Percentiles rank a stretch among this genome's conserved stretches.
Evolutionary conservation across 2,113 vertebrate genomes (phyloP).

Genomic region (Machaerirhynchus nigripectus): DNA sequence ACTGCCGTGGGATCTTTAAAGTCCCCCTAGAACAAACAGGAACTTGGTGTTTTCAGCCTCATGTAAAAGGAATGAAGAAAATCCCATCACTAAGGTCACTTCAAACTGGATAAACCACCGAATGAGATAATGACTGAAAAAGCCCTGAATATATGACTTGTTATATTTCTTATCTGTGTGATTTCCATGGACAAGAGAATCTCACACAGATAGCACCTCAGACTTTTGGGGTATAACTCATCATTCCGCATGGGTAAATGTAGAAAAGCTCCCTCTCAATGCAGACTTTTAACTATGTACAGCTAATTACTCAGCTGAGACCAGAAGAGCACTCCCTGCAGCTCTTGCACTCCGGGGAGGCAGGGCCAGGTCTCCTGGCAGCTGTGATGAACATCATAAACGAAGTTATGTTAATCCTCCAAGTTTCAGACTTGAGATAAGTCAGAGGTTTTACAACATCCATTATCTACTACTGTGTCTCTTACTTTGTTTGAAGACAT

Average conservation of each 20-base stretch:
- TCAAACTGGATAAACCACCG: slow-evolving; percentile 9
- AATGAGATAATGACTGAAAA: background rate
- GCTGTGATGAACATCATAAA: slow-evolving; percentile 7
- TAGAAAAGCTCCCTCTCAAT: background rate
- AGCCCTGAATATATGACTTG: background rate
- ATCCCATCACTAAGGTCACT: background rate
- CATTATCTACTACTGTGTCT: background rate
- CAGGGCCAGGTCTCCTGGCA: background rate
- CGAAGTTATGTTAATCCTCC: background rate
- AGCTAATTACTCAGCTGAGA: background rate
- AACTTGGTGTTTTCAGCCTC: slow-evolving; percentile 23
- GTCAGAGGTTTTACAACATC: slow-evolving; percentile 16
- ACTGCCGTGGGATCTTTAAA: background rate
- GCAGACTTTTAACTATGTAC: background rate
- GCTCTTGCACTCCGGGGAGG: background rate
- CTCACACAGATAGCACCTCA: background rate
- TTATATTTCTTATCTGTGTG: background rate
- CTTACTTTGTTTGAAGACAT: slow-evolving; percentile 18
- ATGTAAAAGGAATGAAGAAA: slow-evolving; percentile 43
- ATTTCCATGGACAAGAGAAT: background rate
- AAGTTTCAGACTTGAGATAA: slow-evolving; percentile 10
- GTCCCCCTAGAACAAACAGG: background rate
- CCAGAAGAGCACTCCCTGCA: background rate
- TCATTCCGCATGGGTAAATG: background rate
- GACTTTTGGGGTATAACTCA: background rate